Evolutionary conservation across 2,888 invertebrate species (phyloP).

Genomic region (Cinara cedri): DNA sequence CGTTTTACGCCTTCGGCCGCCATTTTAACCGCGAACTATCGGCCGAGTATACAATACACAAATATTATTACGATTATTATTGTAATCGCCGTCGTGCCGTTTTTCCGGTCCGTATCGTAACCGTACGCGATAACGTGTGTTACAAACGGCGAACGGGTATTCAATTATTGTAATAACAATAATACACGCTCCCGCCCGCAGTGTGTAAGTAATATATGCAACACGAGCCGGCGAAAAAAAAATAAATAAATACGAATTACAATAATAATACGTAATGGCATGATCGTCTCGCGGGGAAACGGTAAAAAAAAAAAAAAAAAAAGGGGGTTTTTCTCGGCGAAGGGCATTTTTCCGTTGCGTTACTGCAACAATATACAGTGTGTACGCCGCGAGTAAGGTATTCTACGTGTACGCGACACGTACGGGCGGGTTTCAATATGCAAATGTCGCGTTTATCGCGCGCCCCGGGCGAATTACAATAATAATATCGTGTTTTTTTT

Average conservation of each 20-base stretch:
- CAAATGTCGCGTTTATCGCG: slow-evolving; percentile 2
- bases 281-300: background rate
- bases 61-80: background rate
- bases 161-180: too few relatives aligned
- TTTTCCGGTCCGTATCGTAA: too few relatives aligned
- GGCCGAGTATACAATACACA: too few relatives aligned
- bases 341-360: slow-evolving; percentile 21
- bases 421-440: background rate
- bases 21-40: too few relatives aligned
- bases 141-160: background rate
- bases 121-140: too few relatives aligned
- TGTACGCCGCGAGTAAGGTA: background rate
- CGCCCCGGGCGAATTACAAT: slow-evolving; percentile 8
- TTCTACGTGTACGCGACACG: background rate
- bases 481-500: slow-evolving; percentile 14
- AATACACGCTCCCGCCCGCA: too few relatives aligned
- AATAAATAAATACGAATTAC: slow-evolving; percentile 1
- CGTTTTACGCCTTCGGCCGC: too few relatives aligned
- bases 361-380: background rate
- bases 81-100: background rate
- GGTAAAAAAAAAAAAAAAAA: background rate
- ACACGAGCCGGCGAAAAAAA: slow-evolving; percentile 29
- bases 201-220: too few relatives aligned
- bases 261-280: background rate
- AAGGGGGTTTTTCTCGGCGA: slow-evolving; percentile 30